Evolutionary conservation across 2,113 vertebrate species (phyloP), one percentile per base, ranked within the genome.

Genomic region (Parus major): DNA sequence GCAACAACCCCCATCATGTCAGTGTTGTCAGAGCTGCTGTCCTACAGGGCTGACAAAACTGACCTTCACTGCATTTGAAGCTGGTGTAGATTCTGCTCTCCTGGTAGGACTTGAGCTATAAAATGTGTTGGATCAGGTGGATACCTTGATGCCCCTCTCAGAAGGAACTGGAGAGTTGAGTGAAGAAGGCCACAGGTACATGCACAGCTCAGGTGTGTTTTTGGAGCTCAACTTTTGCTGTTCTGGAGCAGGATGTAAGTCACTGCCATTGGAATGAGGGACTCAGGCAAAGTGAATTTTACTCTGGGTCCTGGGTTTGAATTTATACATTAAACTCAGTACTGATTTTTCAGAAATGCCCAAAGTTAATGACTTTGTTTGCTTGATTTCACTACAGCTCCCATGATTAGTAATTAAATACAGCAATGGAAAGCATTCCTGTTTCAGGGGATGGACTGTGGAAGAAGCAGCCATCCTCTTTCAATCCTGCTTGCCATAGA

Each of bases 1-100:
- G 29, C 2, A 12, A 15, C 14, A 31, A 3, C 17, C 19, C 22
- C 27, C 20, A 8, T 28, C 12, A 15, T 0, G 1, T 35, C 60
- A 5, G 4, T 21, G 31, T 8, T n/a, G 20, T 28, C 18, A 53
- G 68, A 65, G 23, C 20, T 75, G 27, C 11, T 60, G 15, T 57
- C n/a, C 33, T 42, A 18, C 9, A 49, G 13, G 83, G 46, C 36
- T 63, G n/a, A 41, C 31, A 53, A 66, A 41, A 36, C 12, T 83
- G 25, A 15, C 11, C 66, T 39, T 31, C 59, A 17, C 15, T 85
- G 50, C 31, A 21, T 59, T 31, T 64, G 59, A 64, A 53, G 36
- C 2, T 73, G 69, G 27, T 4, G 12, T 35, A 31, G 68, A 33
- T 42, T n/a, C 27, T 72, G 46, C 27, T 86, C 31, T 69, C 56